These are phyloP conservation scores for Tenebrosternarchus preto DNA, from an alignment of 2,113 vertebrate species.

Conservation along the genomic window DNA sequence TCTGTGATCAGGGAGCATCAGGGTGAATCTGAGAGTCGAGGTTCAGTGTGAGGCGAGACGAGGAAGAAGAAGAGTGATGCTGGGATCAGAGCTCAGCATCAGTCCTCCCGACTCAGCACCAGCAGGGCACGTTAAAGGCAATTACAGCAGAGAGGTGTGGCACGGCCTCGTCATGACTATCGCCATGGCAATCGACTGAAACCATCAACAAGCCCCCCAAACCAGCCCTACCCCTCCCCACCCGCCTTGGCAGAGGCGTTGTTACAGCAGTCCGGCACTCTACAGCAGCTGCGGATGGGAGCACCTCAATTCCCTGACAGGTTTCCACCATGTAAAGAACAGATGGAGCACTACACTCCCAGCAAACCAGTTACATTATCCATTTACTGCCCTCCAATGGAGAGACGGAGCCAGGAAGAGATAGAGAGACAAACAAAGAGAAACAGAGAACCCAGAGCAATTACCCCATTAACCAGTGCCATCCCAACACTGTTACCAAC, in stretches of 20 bases:
- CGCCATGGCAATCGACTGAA: not conserved
- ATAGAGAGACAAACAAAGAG: constrained; percentile 6
- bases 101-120: constrained; percentile 10
- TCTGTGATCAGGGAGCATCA: constrained; percentile 16
- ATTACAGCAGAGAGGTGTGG: constrained; percentile 32
- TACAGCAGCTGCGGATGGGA: constrained; percentile 55
- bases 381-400: constrained; percentile 42
- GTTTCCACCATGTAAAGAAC: constrained; percentile 55
- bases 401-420: constrained; percentile 15
- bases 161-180: constrained; percentile 2
- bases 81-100: constrained; percentile 39
- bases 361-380: constrained; percentile 52
- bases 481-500: not conserved
- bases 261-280: constrained; percentile 14
- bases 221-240: not conserved
- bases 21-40: constrained; percentile 21
- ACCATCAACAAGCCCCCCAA: too few relatives aligned
- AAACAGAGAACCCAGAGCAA: not conserved
- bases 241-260: constrained; percentile 43
- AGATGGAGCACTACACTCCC: constrained; percentile 58
- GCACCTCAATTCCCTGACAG: constrained; percentile 52
- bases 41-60: constrained; percentile 4
- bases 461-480: too few relatives aligned
- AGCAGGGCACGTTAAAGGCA: constrained; percentile 52
- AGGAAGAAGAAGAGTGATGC: constrained; percentile 24